Base-by-base conservation (phyloP, 1,140 invertebrate genomes). In the Pissodes strobi region DNA sequence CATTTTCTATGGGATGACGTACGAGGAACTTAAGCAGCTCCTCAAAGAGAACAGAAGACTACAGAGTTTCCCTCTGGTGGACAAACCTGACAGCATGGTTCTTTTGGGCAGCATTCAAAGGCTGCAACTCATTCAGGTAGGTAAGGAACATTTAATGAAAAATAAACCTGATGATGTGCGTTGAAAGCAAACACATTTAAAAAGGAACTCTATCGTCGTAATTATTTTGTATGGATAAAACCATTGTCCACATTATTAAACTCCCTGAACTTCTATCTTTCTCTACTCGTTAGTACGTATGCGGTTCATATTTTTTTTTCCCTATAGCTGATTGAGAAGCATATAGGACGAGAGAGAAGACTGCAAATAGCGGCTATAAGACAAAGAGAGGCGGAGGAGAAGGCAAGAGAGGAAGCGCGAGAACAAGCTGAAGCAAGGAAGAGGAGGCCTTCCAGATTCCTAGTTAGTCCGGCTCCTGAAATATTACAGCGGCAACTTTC, bases 61-160 rank as follows among this genome's bases (percentile, higher is more conserved):
- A 34, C 85, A 90, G 61, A 89, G 91, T 37, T 94, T 97, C 77
- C 95, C 95, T 0, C 76, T 98, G 22, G 94, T 97, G 0, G 94
- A 97, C 75, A 90, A 87, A 75, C 90, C 91, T 10, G 86, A 91
- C 13, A 94, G 89, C 8, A 97, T 96, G 94, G 93, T 98, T 0
- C 80, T 98, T 0, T 82, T 98, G 9, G 96, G 96, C 0, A 97
- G 94, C 0, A 92, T 98, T 59, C 93, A 94, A 74, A 84, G 95
- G 45, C 84, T 90, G 73, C 93, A 97, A 75, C 80, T 98, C 21
- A 93, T 96, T 57, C 88, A 65, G 46, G 63, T 65, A 22, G 41
- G 19, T 60, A 27, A n/a, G n/a, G n/a, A n/a, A n/a, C n/a, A n/a
- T n/a, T n/a, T n/a, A n/a, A n/a, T n/a, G n/a, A n/a, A n/a, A n/a